Conservation (phyloP, 1,140 invertebrate species). For the Drosophila obscura region DNA sequence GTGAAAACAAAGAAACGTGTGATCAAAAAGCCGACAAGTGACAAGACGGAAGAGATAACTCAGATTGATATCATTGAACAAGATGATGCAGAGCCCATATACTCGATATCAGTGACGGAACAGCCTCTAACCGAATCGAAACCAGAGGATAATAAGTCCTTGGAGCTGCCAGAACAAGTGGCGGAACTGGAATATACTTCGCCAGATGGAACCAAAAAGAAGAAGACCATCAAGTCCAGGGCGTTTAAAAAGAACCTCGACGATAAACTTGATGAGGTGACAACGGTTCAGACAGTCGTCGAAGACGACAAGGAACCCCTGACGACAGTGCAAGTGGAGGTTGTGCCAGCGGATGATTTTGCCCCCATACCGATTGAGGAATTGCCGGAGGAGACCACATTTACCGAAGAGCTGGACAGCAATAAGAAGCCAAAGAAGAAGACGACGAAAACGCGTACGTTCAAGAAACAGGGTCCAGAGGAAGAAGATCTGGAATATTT, state of each 20-base stretch:
- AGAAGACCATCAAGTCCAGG: slow-evolving; percentile 74
- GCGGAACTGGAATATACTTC: slow-evolving; percentile 77
- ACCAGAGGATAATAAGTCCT: slow-evolving; percentile 33
- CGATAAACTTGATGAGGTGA: slow-evolving; percentile 72
- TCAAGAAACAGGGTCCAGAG: slow-evolving; percentile 75
- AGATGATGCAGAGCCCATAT: slow-evolving; percentile 61
- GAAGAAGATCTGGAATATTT: slow-evolving; percentile 72
- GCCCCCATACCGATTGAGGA: slow-evolving; percentile 70
- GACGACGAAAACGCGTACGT: slow-evolving; percentile 77
- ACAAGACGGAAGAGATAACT: slow-evolving; percentile 57
- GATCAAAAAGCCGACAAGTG: slow-evolving; percentile 48
- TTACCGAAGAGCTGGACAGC: slow-evolving; percentile 79
- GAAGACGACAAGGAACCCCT: slow-evolving; percentile 75
- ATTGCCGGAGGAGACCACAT: slow-evolving; percentile 83
- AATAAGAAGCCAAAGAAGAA: slow-evolving; percentile 81
- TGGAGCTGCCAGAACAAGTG: slow-evolving; percentile 83
- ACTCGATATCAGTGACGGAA: slow-evolving; percentile 59
- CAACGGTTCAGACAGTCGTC: slow-evolving; percentile 80
- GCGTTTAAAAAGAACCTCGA: slow-evolving; percentile 68
- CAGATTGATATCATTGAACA: slow-evolving; percentile 70
- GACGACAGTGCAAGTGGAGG: slow-evolving; percentile 64
- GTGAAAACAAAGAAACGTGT: slow-evolving; percentile 52
- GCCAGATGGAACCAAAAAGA: slow-evolving; percentile 74
- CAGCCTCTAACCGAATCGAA: slow-evolving; percentile 36
- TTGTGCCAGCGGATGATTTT: slow-evolving; percentile 57